phyloP scores from a whole-genome alignment of 2,797 vertebrate genomes.

The Scyliorhinus canicula region DNA sequence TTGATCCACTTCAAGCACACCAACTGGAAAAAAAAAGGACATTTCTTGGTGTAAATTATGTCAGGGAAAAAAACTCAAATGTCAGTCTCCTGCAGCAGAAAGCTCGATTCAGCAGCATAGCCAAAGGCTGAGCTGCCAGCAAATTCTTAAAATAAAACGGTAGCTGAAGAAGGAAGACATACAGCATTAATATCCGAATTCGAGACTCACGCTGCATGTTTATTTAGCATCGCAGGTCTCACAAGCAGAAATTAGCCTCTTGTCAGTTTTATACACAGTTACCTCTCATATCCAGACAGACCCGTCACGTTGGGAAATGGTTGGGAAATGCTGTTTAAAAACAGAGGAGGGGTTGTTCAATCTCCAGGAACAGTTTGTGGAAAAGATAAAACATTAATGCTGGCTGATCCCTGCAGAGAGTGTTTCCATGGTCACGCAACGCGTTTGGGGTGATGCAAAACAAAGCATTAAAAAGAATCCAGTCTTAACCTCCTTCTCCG shows the following conservation, averaged over 20 bases:
- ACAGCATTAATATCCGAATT: neutral
- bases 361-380: constrained; percentile 4
- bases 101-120: neutral
- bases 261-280: neutral
- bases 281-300: neutral
- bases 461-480: constrained; percentile 11
- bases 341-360: neutral
- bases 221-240: neutral
- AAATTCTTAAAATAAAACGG: neutral
- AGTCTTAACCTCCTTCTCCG: neutral
- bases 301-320: neutral
- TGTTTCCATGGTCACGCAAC: constrained; percentile 33
- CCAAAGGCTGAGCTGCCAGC: neutral
- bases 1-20: neutral
- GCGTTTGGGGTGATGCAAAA: constrained; percentile 3
- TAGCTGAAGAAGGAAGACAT: neutral
- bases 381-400: constrained; percentile 30
- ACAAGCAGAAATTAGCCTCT: neutral
- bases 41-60: too few relatives aligned
- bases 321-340: neutral
- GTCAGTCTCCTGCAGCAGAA: neutral
- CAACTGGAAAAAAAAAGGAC: neutral
- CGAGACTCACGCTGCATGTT: neutral
- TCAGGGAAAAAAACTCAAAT: neutral
- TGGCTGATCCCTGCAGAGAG: constrained; percentile 22